These are phyloP conservation scores for Redunca redunca DNA, from an alignment of 2,113 vertebrate species.

Conservation along the genomic window DNA sequence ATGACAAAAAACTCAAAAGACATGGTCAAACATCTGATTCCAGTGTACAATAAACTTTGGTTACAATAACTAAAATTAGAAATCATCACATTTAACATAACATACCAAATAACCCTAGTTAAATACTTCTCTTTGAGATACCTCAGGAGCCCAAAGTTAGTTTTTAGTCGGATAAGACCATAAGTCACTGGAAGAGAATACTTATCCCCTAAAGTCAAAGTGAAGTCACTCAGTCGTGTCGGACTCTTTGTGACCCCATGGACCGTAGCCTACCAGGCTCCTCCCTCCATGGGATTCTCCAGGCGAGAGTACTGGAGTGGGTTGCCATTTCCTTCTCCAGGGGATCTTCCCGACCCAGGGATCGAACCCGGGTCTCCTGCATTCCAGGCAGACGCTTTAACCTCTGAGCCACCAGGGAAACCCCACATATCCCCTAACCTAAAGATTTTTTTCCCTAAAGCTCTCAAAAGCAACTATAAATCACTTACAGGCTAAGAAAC, in stretches of 20 bases:
- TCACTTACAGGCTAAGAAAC: neutral
- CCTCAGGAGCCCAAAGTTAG: neutral
- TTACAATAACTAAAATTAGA: neutral
- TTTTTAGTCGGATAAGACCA: neutral
- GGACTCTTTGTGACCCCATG: too few relatives aligned
- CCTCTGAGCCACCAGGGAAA: too few relatives aligned
- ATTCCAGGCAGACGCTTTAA: too few relatives aligned
- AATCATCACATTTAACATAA: neutral
- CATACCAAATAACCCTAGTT: neutral
- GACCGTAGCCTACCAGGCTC: too few relatives aligned
- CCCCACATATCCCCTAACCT: neutral
- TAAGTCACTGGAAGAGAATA: neutral
- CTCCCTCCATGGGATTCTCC: too few relatives aligned
- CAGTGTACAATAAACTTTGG: neutral
- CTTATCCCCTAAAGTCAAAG: neutral
- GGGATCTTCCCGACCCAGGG: too few relatives aligned
- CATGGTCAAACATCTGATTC: neutral
- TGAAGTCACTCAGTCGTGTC: too few relatives aligned
- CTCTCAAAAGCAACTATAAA: neutral
- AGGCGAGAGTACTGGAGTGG: too few relatives aligned
- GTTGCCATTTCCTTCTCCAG: too few relatives aligned
- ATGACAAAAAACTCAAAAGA: neutral
- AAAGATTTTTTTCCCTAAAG: neutral
- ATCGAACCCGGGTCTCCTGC: too few relatives aligned
- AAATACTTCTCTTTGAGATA: neutral